phyloP scores from a whole-genome alignment of 2,888 invertebrate genomes.

The Arrhopalites spinosus region DNA sequence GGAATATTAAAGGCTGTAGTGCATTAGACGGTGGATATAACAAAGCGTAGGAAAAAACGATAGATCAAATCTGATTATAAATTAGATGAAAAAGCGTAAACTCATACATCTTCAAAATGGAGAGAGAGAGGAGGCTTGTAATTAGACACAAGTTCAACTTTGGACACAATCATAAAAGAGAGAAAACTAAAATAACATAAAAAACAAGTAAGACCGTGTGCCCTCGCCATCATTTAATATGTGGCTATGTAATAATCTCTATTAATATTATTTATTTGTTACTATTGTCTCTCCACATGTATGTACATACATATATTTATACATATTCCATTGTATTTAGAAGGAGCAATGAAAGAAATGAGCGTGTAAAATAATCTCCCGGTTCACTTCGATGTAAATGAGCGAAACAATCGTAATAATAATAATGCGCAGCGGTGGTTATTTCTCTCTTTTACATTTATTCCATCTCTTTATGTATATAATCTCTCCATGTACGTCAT shows the following conservation, averaged over 20 bases:
- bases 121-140: background rate
- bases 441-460: background rate
- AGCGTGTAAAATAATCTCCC: conserved; percentile 25
- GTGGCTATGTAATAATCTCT: too few relatives aligned
- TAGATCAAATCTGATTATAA: conserved; percentile 14
- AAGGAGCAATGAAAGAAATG: background rate
- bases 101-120: background rate
- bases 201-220: background rate
- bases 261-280: too few relatives aligned
- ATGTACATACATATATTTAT: too few relatives aligned
- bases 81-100: conserved; percentile 12
- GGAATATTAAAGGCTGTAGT: background rate
- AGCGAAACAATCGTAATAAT: conserved; percentile 24
- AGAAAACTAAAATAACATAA: background rate
- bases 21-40: background rate
- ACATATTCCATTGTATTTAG: too few relatives aligned
- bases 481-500: conserved; percentile 23
- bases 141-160: background rate
- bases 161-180: background rate
- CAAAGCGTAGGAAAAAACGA: background rate
- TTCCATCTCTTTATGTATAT: background rate
- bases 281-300: too few relatives aligned
- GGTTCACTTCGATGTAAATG: conserved; percentile 31
- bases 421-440: background rate
- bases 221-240: background rate